These are phyloP conservation scores for Scytalopus superciliaris DNA, from an alignment of 2,113 vertebrate species.

Conservation along the genomic window DNA sequence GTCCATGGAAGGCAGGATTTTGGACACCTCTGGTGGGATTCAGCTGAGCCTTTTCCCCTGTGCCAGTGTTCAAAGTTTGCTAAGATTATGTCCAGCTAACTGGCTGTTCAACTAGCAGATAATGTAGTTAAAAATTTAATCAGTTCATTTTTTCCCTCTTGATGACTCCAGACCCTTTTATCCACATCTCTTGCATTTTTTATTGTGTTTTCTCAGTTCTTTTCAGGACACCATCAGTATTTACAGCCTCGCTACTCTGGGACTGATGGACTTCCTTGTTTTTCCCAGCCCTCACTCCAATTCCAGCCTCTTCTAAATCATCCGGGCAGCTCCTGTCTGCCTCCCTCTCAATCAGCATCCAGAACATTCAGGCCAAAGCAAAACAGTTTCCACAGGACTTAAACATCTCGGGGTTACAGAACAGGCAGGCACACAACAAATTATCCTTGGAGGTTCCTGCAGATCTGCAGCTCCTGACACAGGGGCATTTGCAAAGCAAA, in stretches of 20 bases:
- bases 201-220: constrained; percentile 47
- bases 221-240: constrained; percentile 44
- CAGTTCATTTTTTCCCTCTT: not conserved
- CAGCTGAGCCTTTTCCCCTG: not conserved
- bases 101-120: constrained; percentile 50
- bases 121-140: constrained; percentile 53
- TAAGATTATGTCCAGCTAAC: constrained; percentile 17
- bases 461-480: not conserved
- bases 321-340: not conserved
- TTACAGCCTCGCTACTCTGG: not conserved
- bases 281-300: not conserved
- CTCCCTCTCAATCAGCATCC: not conserved
- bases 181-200: constrained; percentile 42
- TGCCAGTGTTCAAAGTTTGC: not conserved
- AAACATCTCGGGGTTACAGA: not conserved
- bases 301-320: constrained; percentile 17
- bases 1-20: not conserved
- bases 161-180: constrained; percentile 39
- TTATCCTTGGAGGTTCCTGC: not conserved
- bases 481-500: not conserved
- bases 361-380: not conserved
- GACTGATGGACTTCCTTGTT: not conserved
- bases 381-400: not conserved
- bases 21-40: not conserved
- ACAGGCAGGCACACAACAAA: not conserved